Evolutionary conservation across 2,888 invertebrate species (phyloP).

Genomic region (Gortyna flavago): DNA sequence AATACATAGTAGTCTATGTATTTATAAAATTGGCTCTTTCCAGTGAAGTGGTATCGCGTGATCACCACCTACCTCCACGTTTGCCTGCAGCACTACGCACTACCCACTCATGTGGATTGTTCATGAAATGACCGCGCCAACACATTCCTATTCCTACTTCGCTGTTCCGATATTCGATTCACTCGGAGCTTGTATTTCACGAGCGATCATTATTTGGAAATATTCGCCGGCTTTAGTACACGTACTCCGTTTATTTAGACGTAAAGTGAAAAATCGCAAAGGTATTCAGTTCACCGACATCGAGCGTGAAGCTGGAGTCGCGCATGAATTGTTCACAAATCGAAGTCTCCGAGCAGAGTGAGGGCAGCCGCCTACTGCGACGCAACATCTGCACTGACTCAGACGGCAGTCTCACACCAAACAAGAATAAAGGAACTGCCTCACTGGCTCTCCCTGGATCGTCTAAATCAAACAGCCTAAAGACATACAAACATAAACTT

Average conservation of each 20-base stretch:
- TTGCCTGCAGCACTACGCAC: slow-evolving; percentile 3
- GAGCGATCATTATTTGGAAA: slow-evolving; percentile 56
- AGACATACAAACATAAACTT: slow-evolving; percentile 4
- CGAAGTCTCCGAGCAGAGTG: slow-evolving; percentile 44
- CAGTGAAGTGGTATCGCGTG: slow-evolving; percentile 10
- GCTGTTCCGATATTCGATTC: slow-evolving; percentile 24
- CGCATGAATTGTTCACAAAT: slow-evolving; percentile 62
- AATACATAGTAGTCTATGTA: too few species aligned
- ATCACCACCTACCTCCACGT: slow-evolving; percentile 1
- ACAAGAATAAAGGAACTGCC: neutral
- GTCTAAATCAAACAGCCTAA: slow-evolving; percentile 1
- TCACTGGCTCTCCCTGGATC: neutral
- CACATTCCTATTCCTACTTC: slow-evolving; percentile 7
- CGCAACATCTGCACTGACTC: neutral
- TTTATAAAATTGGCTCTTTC: slow-evolving; percentile 6
- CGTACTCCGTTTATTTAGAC: slow-evolving; percentile 61
- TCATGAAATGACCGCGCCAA: slow-evolving; percentile 37
- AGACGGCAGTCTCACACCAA: neutral
- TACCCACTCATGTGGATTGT: slow-evolving; percentile 28
- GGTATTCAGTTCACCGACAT: slow-evolving; percentile 56
- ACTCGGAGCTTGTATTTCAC: slow-evolving; percentile 23
- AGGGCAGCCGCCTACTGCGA: neutral
- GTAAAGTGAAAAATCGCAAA: slow-evolving; percentile 60
- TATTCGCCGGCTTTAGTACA: slow-evolving; percentile 36
- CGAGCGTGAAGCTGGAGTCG: slow-evolving; percentile 63